These are phyloP conservation scores for Perizoma affinitatum DNA, from an alignment of 2,888 invertebrate species.

Conservation along the genomic window DNA sequence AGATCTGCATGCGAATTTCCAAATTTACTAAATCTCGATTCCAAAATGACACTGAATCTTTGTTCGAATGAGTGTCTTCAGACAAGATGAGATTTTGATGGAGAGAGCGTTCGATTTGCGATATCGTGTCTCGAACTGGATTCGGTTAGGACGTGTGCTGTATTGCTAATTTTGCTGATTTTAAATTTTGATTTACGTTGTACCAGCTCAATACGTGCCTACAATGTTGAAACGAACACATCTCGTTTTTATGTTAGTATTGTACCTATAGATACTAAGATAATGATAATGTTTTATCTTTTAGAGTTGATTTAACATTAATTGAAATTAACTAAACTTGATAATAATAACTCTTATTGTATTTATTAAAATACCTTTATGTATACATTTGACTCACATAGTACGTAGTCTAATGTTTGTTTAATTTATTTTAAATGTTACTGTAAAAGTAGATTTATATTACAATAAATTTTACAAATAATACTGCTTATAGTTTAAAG, in stretches of 20 bases:
- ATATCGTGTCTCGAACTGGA: conserved; percentile 56
- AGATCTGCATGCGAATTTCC: conserved; percentile 76
- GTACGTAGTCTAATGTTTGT: too few species aligned
- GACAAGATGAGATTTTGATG: conserved; percentile 65
- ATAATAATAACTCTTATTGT: too few species aligned
- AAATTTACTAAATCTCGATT: conserved; percentile 69
- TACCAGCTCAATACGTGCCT: conserved; percentile 24
- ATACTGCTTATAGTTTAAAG: too few species aligned
- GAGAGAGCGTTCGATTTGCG: conserved; percentile 54
- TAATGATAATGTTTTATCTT: too few species aligned
- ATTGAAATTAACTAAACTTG: too few species aligned
- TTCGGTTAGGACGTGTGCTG: conserved; percentile 58
- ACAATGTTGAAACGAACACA: conserved; percentile 12
- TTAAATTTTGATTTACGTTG: conserved; percentile 28
- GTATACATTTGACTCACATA: too few species aligned
- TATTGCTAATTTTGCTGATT: conserved; percentile 43
- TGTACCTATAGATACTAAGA: not conserved
- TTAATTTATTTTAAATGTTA: too few species aligned
- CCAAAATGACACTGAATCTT: conserved; percentile 60
- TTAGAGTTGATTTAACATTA: too few species aligned
- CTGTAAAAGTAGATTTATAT: too few species aligned
- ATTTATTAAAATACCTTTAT: too few species aligned
- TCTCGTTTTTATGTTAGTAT: not conserved
- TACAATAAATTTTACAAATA: too few species aligned
- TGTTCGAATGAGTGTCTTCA: conserved; percentile 48